Evolutionary conservation across 2,797 vertebrate genomes (phyloP), one percentile per base, ranked within the genome.

Genomic region (Bradypodion pumilum): DNA sequence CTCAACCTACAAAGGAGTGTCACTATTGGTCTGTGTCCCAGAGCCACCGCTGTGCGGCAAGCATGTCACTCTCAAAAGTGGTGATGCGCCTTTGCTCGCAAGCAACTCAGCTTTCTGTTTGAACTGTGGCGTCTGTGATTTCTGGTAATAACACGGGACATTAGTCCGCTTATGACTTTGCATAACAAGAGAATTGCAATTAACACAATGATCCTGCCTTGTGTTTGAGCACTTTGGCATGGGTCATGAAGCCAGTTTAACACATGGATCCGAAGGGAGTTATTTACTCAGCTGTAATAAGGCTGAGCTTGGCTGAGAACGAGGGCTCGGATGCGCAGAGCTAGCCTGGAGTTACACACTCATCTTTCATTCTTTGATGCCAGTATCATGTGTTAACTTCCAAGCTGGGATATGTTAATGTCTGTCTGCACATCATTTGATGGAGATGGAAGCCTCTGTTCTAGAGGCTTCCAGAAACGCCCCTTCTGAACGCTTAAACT

Each of bases 81-180:
- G 3, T 13, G 0, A 29, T 16, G 37, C 70, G 42, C 46, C 46
- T 80, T 82, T 62, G 21, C 37, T 81, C 25, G 77, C 59, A 40
- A 73, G 7, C 60, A 19, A 46, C 25, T 63, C 69, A 29, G 84
- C 29, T 83, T 85, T 23, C 84, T 85, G 60, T 60, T 73, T 7
- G 80, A 89, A 46, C 1, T 7, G 84, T 83, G 82, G 80, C 81
- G 84, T 80, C 89, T 80, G 72, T 80, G 85, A 90, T 35, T 80
- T 74, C 84, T 84, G 80, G 92, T 83, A 92, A 86, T 93, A 87
- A 94, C 90, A 94, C 10, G 91, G 93, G 91, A 93, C 94, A 91
- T 92, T 90, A 89, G 89, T 83, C 91, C 78, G 84, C 89, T 85
- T 87, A 91, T 92, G 93, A 85, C 89, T 94, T 89, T 83, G 86